Evolutionary conservation across 2,113 vertebrate species (phyloP).

Genomic region (Acanthisitta chloris): DNA sequence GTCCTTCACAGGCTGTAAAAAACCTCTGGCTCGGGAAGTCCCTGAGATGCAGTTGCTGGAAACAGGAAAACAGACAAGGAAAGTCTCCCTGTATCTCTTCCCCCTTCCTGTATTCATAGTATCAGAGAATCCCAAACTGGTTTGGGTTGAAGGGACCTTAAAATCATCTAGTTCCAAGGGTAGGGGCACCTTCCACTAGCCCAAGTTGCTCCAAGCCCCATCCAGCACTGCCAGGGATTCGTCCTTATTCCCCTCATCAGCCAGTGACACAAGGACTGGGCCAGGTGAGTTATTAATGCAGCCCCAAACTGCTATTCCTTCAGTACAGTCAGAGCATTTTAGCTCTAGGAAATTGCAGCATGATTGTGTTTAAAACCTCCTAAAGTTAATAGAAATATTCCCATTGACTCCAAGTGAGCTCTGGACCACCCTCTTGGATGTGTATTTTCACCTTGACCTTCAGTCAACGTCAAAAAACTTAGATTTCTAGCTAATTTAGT

Average conservation of each 20-base stretch:
- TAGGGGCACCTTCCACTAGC: not conserved
- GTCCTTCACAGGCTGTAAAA: slow-evolving; percentile 19
- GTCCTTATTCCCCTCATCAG: not conserved
- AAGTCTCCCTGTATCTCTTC: not conserved
- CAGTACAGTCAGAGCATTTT: not conserved
- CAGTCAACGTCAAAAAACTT: not conserved
- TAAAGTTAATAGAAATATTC: slow-evolving; percentile 17
- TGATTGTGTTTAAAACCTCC: not conserved
- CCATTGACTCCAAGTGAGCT: not conserved
- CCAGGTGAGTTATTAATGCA: not conserved
- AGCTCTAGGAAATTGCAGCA: not conserved
- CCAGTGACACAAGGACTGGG: not conserved
- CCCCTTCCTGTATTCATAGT: rapidly evolving
- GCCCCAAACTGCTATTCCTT: not conserved
- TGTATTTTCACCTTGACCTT: slow-evolving; percentile 31
- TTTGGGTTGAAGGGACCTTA: not conserved
- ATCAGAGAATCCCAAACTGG: not conserved
- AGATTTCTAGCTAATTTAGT: not conserved
- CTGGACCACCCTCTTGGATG: not conserved
- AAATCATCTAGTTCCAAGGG: rapidly evolving
- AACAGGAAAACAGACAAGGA: not conserved
- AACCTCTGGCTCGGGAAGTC: not conserved
- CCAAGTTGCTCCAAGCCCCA: not conserved
- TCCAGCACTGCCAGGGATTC: not conserved
- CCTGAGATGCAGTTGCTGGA: not conserved